Conservation (phyloP, 2,113 vertebrate genomes). For the Excalfactoria chinensis region DNA sequence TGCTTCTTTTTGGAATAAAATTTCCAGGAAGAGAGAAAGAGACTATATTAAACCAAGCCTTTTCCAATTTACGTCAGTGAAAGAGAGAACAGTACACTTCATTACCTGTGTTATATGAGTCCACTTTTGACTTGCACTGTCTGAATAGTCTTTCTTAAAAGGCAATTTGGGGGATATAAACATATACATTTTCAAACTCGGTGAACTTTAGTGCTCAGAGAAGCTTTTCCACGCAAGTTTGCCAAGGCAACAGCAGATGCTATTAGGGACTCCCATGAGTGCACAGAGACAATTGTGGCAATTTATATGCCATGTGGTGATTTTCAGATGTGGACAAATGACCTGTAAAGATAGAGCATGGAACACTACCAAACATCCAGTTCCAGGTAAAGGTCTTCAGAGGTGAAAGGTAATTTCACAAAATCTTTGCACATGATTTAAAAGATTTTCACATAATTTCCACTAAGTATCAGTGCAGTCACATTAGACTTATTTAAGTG, state of each 20-base stretch:
- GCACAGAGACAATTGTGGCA: neutral
- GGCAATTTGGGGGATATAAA: slow-evolving; percentile 33
- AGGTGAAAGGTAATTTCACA: neutral
- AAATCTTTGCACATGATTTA: neutral
- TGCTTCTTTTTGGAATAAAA: slow-evolving; percentile 36
- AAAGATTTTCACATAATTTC: neutral
- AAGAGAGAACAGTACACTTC: slow-evolving; percentile 32
- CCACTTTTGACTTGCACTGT: slow-evolving; percentile 23
- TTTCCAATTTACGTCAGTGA: slow-evolving; percentile 27
- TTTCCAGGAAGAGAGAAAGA: slow-evolving; percentile 15
- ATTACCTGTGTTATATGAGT: slow-evolving; percentile 17
- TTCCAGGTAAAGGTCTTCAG: neutral
- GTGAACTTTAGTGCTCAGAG: slow-evolving; percentile 16
- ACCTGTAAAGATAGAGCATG: neutral
- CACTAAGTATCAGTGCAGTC: neutral
- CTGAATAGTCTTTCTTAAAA: slow-evolving; percentile 46
- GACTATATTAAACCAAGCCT: neutral
- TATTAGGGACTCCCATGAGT: neutral
- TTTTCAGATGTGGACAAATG: neutral
- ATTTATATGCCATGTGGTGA: neutral
- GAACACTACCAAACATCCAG: neutral
- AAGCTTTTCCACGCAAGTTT: slow-evolving; percentile 6
- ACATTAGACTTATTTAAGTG: neutral
- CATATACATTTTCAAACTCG: slow-evolving; percentile 37
- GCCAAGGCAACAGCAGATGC: slow-evolving; percentile 16